Conservation (phyloP, 2,888 invertebrate genomes). For the Trichacis sp. region DNA sequence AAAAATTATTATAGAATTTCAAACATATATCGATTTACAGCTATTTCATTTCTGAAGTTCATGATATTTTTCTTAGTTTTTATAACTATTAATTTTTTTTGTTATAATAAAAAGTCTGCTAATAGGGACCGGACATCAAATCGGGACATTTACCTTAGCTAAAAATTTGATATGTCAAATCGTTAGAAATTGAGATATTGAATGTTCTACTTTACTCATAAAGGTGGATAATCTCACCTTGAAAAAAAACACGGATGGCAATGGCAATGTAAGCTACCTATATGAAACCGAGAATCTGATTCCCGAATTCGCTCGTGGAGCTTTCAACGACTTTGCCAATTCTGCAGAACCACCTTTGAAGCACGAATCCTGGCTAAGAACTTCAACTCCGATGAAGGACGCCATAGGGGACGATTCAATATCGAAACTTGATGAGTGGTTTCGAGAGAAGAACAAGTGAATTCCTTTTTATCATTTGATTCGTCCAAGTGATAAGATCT, state of each 20-base stretch:
- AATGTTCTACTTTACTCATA: not conserved
- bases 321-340: constrained; percentile 29
- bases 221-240: not conserved
- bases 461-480: constrained; percentile 17
- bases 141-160: too few species aligned
- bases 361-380: constrained; percentile 36
- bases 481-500: too few species aligned
- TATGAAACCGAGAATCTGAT: constrained; percentile 42
- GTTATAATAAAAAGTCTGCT: too few species aligned
- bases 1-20: too few species aligned
- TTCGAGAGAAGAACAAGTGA: constrained; percentile 28
- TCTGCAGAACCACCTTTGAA: constrained; percentile 37
- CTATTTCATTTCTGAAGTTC: too few species aligned
- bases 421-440: constrained; percentile 49
- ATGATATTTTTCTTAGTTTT: too few species aligned
- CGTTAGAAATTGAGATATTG: not conserved
- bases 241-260: constrained; percentile 33
- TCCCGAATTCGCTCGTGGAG: constrained; percentile 26
- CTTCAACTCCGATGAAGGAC: constrained; percentile 45
- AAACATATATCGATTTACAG: too few species aligned
- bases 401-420: constrained; percentile 41
- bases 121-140: too few species aligned
- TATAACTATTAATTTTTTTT: too few species aligned
- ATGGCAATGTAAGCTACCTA: constrained; percentile 23
- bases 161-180: too few species aligned